phyloP scores from a whole-genome alignment of 1,140 invertebrate species.

The Drosophila kikkawai region DNA sequence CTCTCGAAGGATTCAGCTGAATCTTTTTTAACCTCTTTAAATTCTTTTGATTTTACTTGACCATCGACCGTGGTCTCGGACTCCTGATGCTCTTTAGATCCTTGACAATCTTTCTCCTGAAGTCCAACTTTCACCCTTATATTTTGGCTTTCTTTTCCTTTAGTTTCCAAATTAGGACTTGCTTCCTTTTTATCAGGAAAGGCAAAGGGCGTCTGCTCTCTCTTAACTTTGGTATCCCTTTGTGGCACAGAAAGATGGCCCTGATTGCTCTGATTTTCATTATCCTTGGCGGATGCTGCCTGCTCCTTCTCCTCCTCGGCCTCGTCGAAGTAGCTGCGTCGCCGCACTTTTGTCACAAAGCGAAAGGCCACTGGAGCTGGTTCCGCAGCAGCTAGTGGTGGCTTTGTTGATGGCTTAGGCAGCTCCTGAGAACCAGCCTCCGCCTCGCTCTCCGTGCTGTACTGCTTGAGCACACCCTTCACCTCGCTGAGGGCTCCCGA shows the following conservation, averaged over 20 bases:
- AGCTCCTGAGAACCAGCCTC: slow-evolving; percentile 27
- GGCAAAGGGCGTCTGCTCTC: slow-evolving; percentile 33
- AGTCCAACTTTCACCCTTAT: no score
- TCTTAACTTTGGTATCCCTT: slow-evolving; percentile 8
- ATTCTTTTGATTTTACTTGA: not conserved
- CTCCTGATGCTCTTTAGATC: not conserved
- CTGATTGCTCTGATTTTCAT: not conserved
- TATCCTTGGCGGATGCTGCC: not conserved
- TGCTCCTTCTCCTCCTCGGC: slow-evolving; percentile 57
- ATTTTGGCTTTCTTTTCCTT: not conserved
- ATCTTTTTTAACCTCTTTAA: not conserved
- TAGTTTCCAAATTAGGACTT: not conserved
- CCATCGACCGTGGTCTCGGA: not conserved
- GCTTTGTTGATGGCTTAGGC: not conserved
- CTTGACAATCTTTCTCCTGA: not conserved
- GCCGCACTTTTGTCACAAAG: slow-evolving; percentile 72
- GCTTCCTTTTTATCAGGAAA: not conserved
- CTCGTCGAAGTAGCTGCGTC: slow-evolving; percentile 75
- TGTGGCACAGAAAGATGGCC: not conserved
- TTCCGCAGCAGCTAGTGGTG: not conserved
- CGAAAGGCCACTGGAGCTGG: slow-evolving; percentile 68
- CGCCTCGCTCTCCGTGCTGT: slow-evolving; percentile 73
- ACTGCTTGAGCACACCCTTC: slow-evolving; percentile 77
- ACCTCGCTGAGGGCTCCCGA: slow-evolving; percentile 76
- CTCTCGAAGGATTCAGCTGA: not conserved